Conservation (phyloP, 2,113 vertebrate genomes). For the Aegypius monachus region DNA sequence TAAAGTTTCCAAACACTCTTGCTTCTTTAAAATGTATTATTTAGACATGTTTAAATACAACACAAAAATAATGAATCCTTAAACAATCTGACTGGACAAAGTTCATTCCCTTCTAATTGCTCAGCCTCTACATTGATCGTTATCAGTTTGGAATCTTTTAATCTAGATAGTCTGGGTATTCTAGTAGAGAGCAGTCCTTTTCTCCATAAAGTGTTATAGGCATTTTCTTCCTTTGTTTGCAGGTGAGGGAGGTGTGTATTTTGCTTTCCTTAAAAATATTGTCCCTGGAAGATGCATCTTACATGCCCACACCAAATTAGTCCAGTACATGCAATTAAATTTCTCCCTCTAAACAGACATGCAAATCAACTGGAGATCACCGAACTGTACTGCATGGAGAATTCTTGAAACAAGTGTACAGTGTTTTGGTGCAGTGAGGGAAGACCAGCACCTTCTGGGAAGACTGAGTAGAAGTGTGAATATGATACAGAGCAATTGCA, state of each 20-base stretch:
- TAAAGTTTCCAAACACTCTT: neutral
- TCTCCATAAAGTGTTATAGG: neutral
- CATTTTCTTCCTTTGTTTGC: neutral
- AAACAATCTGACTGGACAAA: neutral
- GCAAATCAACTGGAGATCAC: neutral
- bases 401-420: rapidly evolving
- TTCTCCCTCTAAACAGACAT: neutral
- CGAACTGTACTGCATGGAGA: rapidly evolving
- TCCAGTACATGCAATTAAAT: neutral
- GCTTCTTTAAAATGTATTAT: neutral
- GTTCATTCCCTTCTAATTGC: neutral
- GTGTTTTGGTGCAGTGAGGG: neutral
- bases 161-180: neutral
- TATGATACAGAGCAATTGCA: neutral
- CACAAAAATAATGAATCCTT: neutral
- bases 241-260: neutral
- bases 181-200: neutral
- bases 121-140: neutral
- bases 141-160: neutral
- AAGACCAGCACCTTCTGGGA: neutral
- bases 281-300: neutral
- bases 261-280: neutral
- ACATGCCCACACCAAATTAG: neutral
- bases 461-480: neutral
- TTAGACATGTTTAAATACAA: neutral